Evolutionary conservation across 2,888 invertebrate genomes (phyloP).

Genomic region (Ophion obscuratus): DNA sequence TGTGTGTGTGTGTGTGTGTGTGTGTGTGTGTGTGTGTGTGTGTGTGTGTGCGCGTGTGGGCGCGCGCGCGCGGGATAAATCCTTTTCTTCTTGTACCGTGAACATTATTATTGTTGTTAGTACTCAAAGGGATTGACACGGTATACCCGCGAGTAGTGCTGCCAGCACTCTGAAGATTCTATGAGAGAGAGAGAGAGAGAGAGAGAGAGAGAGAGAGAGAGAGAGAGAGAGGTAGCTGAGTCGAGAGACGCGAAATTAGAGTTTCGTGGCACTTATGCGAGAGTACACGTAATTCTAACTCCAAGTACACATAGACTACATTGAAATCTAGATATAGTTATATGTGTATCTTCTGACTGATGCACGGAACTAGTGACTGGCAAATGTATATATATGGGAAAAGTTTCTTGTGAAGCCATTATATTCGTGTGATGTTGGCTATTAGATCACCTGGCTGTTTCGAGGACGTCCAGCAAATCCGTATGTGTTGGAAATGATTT

Average conservation of each 20-base stretch:
- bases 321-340: background rate
- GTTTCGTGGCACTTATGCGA: conserved; percentile 42
- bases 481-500: background rate
- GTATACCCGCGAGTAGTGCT: background rate
- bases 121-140: background rate
- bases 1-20: too few species aligned
- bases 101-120: background rate
- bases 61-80: background rate
- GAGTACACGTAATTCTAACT: conserved; percentile 19
- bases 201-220: background rate
- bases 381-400: background rate
- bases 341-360: background rate
- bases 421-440: too few species aligned
- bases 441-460: background rate
- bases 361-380: background rate
- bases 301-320: background rate
- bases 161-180: background rate
- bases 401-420: too few species aligned
- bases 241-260: conserved; percentile 52
- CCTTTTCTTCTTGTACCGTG: background rate
- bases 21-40: too few species aligned
- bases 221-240: conserved; percentile 5
- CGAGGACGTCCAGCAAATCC: background rate
- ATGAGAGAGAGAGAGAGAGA: background rate
- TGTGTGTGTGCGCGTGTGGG: too few species aligned